Evolutionary conservation across 1,140 invertebrate genomes (phyloP), one percentile per base, ranked within the genome.

Genomic region (Lasaia peninsularis): DNA sequence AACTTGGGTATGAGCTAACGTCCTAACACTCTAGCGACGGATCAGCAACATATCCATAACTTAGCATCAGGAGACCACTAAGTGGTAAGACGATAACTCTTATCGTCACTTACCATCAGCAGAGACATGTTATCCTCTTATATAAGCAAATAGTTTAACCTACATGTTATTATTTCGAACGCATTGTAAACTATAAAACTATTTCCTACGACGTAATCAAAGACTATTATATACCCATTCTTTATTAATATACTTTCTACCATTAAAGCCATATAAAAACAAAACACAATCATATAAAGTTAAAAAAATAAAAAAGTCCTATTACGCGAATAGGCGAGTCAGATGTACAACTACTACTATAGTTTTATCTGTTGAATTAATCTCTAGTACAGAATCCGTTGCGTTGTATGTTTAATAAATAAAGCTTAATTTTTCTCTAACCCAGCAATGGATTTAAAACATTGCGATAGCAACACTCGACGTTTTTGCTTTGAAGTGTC

Each of bases 221-320:
- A 40, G 12, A 44, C 40, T 18, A 44, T 44, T 44, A 44, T 44
- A 18, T 44, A 20, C 40, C 40, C 40, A 44, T 44, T 44, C 40
- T 44, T 44, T 37, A 10, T 20, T 44, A 20, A 44, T 44, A 44
- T 44, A 44, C 40, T 44, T 44, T 44, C 40, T 21, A 44, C 40
- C 18, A 44, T 44, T 16, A 44, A 44, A 44, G 20, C 18, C 40
- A 20, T 44, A 37, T 35, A 63, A 49, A 63, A 63, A 69, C 62
- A 74, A 69, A 72, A 66, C 67, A 63, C 60, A 34, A 52, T 66
- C 65, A 75, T 65, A 67, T 67, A 56, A 56, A 67, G 24, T 52
- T 50, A 37, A 68, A 69, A 75, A 73, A 63, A 58, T 65, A 65
- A 62, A 67, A 61, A 64, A 65, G 65, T 67, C 44, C 53, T 52